These are phyloP conservation scores for Chionodraco myersi DNA, from an alignment of 2,113 vertebrate species.

Conservation along the genomic window DNA sequence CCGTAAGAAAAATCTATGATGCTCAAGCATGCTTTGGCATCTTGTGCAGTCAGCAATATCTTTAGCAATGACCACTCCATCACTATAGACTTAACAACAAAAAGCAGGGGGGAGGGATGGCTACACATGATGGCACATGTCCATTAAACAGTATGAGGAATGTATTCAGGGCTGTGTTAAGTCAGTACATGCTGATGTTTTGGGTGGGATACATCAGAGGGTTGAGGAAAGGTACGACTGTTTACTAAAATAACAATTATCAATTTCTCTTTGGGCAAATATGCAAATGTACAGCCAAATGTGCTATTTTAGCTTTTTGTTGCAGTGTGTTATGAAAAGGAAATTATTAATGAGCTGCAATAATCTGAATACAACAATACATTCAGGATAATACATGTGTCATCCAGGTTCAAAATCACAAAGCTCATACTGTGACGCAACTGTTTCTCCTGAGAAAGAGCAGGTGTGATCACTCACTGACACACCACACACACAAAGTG, in stretches of 20 bases:
- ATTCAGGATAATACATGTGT: slow-evolving; percentile 19
- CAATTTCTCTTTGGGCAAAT: slow-evolving; percentile 7
- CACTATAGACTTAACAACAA: slow-evolving; percentile 29
- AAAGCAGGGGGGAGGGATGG: neutral
- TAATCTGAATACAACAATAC: slow-evolving; percentile 22
- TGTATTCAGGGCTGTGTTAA: neutral
- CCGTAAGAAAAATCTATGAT: slow-evolving; percentile 51
- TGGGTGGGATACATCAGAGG: neutral
- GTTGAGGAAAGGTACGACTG: neutral
- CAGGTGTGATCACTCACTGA: slow-evolving; percentile 24
- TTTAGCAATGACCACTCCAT: slow-evolving; percentile 44
- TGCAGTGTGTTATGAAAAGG: slow-evolving; percentile 5
- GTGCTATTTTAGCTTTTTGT: neutral
- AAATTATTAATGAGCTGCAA: slow-evolving; percentile 25
- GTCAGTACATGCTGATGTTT: neutral
- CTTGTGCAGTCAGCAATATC: slow-evolving; percentile 52
- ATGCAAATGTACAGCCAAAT: slow-evolving; percentile 31
- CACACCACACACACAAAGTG: slow-evolving; percentile 22
- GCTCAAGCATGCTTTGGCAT: slow-evolving; percentile 32
- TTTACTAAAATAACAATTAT: slow-evolving; percentile 16
- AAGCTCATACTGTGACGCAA: slow-evolving; percentile 22
- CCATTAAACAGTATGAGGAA: neutral
- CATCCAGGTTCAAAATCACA: slow-evolving; percentile 25
- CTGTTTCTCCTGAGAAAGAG: slow-evolving; percentile 31
- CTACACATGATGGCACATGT: slow-evolving; percentile 5